Evolutionary conservation across 2,113 vertebrate species (phyloP).

Genomic region (Crotalus helleri): DNA sequence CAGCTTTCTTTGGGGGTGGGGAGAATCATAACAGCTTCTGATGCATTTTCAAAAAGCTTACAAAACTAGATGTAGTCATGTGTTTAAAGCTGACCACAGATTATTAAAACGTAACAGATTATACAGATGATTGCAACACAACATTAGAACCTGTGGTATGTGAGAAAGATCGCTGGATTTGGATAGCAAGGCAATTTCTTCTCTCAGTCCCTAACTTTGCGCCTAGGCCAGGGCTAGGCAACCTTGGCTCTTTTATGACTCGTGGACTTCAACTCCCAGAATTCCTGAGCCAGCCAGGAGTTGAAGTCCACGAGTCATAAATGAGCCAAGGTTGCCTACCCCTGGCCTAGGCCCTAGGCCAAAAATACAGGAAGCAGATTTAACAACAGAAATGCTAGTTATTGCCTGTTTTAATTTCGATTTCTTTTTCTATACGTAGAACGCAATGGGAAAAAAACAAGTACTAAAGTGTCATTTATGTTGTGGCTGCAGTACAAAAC

Average conservation of each 20-base stretch:
- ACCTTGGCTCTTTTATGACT: too few species aligned
- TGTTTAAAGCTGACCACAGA: neutral
- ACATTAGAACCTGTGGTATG: neutral
- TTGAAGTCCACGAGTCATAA: too few species aligned
- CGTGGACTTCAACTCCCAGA: too few species aligned
- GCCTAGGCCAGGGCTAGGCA: neutral
- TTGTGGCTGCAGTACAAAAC: neutral
- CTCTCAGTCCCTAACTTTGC: neutral
- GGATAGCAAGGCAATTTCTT: neutral
- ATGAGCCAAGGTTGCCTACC: too few species aligned
- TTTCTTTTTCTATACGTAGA: neutral
- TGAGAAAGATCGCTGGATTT: neutral
- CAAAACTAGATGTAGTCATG: neutral
- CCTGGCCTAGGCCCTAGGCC: neutral
- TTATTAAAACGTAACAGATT: neutral
- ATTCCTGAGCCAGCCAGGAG: too few species aligned
- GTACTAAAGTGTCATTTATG: neutral
- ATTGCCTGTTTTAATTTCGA: neutral
- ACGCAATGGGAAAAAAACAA: neutral
- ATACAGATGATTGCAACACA: neutral
- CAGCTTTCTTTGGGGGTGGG: neutral
- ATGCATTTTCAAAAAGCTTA: neutral
- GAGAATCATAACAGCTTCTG: neutral
- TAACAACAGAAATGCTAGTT: neutral
- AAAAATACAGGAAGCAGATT: neutral